Evolutionary conservation across 2,888 invertebrate genomes (phyloP), one percentile per base, ranked within the genome.

Genomic region (Mongoloraphidia duomilia): DNA sequence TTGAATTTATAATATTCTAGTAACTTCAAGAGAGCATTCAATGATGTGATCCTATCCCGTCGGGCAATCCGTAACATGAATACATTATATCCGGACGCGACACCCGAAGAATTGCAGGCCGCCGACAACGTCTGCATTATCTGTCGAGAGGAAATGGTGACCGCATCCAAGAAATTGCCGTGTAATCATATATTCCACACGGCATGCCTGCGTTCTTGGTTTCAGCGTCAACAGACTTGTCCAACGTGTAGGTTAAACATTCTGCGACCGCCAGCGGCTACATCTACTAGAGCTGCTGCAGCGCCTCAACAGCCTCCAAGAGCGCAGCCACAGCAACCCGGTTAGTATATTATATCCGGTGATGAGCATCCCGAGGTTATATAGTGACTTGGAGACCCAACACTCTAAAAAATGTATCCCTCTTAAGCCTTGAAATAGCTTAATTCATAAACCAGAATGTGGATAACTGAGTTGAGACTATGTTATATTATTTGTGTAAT

Each of bases 111-210:
- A 68, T 71, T 97, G 14, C 82, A 84, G 34, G 82, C 87, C 12
- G 89, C 90, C 0, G 97, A 98, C 70, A 95, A 95, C 65, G 96
- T 97, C 50, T 99, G 98, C 69, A 98, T 99, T 60, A 99, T 99
- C 60, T 99, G 98, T 65, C 79, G 96, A 62, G 80, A 80, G 59
- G 80, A 80, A 60, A 80, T 80, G 80, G 65, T 76, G 4, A 70
- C 75, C 54, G 82, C 80, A 46, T 86, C 95, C 39, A 98, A 99
- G 70, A 97, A 96, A 65, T 70, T 99, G 55, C 97, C 98, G 0
- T 99, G 98, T 71, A 94, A 94, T 66, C 98, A 99, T 68, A 97
- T 99, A 61, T 98, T 99, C 75, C 98, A 99, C 70, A 90, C 95
- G 42, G 87, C 90, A 48, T 98, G 98, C 68, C 75, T 98, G 49